phyloP scores from a whole-genome alignment of 37 sponge, comb jelly and placozoan genomes.

The Spongilla lacustris region DNA sequence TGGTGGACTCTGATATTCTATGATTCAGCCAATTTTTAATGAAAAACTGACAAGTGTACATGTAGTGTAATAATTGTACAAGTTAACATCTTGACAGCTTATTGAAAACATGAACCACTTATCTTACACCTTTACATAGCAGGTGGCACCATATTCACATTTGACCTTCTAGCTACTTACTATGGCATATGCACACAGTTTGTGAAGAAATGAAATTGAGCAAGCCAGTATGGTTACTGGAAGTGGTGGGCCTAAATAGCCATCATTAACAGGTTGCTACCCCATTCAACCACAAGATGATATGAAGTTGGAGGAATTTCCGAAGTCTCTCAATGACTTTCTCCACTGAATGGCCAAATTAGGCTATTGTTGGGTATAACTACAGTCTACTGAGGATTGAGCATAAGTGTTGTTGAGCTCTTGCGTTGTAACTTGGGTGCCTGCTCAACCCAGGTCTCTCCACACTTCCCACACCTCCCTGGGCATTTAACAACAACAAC shows the following conservation, averaged over 20 bases:
- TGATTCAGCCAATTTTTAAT: too few species aligned
- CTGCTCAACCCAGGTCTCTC: constrained; percentile 26
- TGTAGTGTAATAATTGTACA: too few species aligned
- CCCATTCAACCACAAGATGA: not conserved
- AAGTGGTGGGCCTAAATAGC: not conserved
- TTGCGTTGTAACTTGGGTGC: constrained; percentile 42
- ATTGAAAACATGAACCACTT: too few species aligned
- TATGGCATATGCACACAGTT: not conserved
- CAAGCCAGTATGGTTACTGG: constrained; percentile 5
- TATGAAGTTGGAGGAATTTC: constrained; percentile 4
- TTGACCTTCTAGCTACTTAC: constrained; percentile 27
- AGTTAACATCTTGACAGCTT: not conserved
- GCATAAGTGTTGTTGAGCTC: constrained; percentile 12
- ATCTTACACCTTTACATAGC: too few species aligned
- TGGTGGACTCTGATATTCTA: too few species aligned
- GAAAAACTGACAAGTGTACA: too few species aligned
- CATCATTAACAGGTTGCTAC: not conserved
- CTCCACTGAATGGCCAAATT: constrained; percentile 51
- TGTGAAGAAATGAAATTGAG: constrained; percentile 14
- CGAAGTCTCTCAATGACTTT: constrained; percentile 3
- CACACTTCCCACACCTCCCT: constrained; percentile 6
- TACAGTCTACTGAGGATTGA: constrained; percentile 19
- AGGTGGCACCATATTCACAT: too few species aligned
- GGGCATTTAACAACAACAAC: constrained; percentile 14
- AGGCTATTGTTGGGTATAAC: constrained; percentile 35